A percentile compares a stretch with the other conserved stretches of the same genome.
Conservation (phyloP, 2,113 vertebrate genomes). For the Malaclemys terrapin region DNA sequence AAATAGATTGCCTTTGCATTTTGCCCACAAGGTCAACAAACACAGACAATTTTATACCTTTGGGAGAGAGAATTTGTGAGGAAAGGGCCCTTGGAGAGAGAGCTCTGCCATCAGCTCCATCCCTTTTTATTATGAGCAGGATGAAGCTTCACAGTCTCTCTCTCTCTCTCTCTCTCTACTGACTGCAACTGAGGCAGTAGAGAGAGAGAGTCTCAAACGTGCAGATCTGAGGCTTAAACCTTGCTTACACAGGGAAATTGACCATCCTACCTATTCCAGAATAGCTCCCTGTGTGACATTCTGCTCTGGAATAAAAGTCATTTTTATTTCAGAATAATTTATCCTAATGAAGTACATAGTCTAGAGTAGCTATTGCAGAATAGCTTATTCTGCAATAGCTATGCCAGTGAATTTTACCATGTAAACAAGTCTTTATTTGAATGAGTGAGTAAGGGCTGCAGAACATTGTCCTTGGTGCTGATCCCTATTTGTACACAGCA, state of each 20-base stretch:
- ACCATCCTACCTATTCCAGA: not conserved
- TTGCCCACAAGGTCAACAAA: not conserved
- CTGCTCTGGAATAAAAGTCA: not conserved
- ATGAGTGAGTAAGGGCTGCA: too few relatives aligned
- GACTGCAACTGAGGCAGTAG: not conserved
- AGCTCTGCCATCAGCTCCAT: not conserved
- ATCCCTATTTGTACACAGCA: not conserved
- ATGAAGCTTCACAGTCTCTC: not conserved
- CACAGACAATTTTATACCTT: not conserved
- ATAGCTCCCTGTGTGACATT: not conserved
- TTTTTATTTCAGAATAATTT: too few relatives aligned
- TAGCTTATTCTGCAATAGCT: not conserved
- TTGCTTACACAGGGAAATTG: not conserved
- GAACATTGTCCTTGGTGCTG: not conserved
- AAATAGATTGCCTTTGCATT: conserved; percentile 47
- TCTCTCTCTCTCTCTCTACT: not conserved
- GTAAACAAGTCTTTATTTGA: too few relatives aligned
- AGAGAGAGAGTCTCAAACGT: not conserved
- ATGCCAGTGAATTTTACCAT: too few relatives aligned
- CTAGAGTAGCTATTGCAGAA: not conserved
- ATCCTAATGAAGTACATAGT: not conserved
- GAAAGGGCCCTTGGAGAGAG: conserved; percentile 9
- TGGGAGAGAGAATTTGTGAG: conserved; percentile 7
- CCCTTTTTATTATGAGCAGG: not conserved
- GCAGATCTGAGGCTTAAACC: not conserved